Conservation (phyloP, 2,797 vertebrate species). For the Halcyon smyrnensis region DNA sequence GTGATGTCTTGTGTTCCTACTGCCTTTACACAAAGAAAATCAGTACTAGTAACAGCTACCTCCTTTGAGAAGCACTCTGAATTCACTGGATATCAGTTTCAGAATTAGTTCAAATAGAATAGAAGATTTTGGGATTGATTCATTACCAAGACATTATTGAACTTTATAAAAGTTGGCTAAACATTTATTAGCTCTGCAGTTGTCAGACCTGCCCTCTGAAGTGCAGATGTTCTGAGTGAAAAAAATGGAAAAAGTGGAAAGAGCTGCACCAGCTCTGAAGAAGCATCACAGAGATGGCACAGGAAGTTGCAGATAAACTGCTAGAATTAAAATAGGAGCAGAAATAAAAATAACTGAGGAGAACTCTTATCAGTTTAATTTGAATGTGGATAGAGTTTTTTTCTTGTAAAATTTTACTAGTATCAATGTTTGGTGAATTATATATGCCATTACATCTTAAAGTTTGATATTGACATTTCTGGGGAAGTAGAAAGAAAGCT, state of each 20-base stretch:
- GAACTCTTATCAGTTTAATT: background rate
- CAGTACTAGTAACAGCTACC: background rate
- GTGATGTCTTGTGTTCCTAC: background rate
- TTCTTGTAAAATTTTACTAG: background rate
- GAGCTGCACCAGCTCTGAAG: background rate
- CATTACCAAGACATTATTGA: background rate
- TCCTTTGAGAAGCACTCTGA: background rate
- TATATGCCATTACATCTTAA: background rate
- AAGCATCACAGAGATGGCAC: accelerated
- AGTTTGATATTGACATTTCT: background rate
- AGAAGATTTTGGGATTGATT: background rate
- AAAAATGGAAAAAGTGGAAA: background rate
- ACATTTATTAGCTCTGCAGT: background rate
- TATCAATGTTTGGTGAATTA: background rate
- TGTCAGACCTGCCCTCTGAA: background rate
- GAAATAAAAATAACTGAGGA: background rate
- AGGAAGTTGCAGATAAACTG: background rate
- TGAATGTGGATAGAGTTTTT: background rate
- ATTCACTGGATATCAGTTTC: background rate
- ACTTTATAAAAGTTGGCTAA: background rate
- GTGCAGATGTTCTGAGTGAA: background rate
- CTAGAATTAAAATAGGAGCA: background rate
- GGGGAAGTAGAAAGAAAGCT: background rate
- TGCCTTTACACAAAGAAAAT: background rate
- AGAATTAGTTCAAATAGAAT: background rate